phyloP scores from a whole-genome alignment of 2,113 vertebrate genomes.

The Hippocampus mohnikei region DNA sequence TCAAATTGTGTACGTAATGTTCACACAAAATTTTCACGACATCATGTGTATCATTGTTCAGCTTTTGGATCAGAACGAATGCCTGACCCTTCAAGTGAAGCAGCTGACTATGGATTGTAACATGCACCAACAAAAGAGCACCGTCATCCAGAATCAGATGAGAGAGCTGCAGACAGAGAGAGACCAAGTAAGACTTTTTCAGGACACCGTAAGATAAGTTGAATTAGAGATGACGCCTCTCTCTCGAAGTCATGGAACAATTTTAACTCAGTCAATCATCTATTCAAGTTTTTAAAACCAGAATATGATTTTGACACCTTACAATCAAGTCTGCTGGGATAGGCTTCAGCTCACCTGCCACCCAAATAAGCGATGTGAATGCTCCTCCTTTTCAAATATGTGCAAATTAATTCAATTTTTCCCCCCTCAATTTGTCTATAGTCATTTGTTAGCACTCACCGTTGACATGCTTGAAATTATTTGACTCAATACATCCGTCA shows the following conservation, averaged over 20 bases:
- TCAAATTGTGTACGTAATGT: not conserved
- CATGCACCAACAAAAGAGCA: constrained; percentile 78
- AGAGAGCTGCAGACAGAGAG: constrained; percentile 80
- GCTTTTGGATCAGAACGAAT: constrained; percentile 80
- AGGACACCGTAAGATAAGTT: not conserved
- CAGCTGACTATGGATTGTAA: constrained; percentile 78
- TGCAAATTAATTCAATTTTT: too few relatives aligned
- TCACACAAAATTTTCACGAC: not conserved
- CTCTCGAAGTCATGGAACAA: not conserved
- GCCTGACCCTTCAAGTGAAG: constrained; percentile 73
- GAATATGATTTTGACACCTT: too few relatives aligned
- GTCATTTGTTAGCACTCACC: too few relatives aligned
- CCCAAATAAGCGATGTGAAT: too few relatives aligned
- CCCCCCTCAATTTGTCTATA: too few relatives aligned
- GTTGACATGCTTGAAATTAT: too few relatives aligned
- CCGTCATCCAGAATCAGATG: constrained; percentile 75
- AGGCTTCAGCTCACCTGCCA: not conserved
- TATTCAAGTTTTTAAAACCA: not conserved
- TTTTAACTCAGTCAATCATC: not conserved
- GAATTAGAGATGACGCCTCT: not conserved
- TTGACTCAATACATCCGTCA: too few relatives aligned
- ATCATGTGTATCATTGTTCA: constrained; percentile 33
- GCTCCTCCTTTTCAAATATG: too few relatives aligned
- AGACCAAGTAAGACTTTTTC: constrained; percentile 71
- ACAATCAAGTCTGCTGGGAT: too few relatives aligned